Conservation (phyloP, 1,140 invertebrate genomes). For the Halyomorpha halys region DNA sequence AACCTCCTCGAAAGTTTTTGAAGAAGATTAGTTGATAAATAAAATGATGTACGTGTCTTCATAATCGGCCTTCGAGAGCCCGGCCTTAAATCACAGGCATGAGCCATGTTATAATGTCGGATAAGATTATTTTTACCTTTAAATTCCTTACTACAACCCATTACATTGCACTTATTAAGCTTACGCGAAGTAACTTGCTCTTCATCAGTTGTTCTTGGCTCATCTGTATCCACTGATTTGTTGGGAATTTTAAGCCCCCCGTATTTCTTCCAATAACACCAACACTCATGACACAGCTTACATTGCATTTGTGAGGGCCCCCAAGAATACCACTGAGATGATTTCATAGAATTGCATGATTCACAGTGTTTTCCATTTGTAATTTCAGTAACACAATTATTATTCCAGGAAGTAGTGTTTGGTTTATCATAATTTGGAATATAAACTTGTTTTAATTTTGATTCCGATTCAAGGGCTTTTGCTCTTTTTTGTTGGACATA, state of each 20-base stretch:
- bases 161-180: constrained; percentile 77
- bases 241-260: constrained; percentile 76
- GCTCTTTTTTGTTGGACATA: constrained; percentile 97
- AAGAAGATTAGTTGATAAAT: constrained; percentile 77
- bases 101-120: constrained; percentile 82
- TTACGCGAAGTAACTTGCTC: constrained; percentile 49
- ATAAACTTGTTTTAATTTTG: constrained; percentile 97
- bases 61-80: constrained; percentile 84
- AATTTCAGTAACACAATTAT: constrained; percentile 54
- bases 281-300: constrained; percentile 85
- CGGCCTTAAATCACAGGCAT: constrained; percentile 56
- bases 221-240: constrained; percentile 42
- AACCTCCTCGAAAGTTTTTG: constrained; percentile 76
- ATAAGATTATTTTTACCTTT: constrained; percentile 84
- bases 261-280: constrained; percentile 98
- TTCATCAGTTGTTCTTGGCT: constrained; percentile 33
- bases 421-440: constrained; percentile 95
- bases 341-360: constrained; percentile 65
- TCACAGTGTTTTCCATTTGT: constrained; percentile 63
- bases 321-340: constrained; percentile 93
- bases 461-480: constrained; percentile 95
- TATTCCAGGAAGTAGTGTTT: constrained; percentile 55
- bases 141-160: constrained; percentile 87
- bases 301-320: constrained; percentile 80
- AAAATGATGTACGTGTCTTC: constrained; percentile 94